A percentile compares a stretch with the other conserved stretches of the same genome.
Conservation (phyloP, 2,797 vertebrate species). For the Cossypha dichroa region DNA sequence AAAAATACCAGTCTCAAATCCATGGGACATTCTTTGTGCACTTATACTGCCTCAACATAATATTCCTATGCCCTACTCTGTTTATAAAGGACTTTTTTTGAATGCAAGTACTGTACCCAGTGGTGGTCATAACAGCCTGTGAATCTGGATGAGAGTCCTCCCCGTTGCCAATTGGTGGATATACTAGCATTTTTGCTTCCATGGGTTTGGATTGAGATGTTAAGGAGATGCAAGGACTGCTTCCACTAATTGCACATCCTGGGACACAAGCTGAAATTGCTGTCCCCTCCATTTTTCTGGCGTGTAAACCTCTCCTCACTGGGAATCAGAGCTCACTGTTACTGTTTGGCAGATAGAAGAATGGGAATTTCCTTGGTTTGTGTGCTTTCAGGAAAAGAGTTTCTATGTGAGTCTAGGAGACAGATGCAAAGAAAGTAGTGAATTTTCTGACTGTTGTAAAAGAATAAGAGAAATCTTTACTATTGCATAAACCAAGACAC, state of each 20-base stretch:
- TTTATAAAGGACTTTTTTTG: not conserved
- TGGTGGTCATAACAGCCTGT: not conserved
- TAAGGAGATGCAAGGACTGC: not conserved
- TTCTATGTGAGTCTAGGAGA: not conserved
- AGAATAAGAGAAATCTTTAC: not conserved
- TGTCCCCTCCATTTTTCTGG: not conserved
- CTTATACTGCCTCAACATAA: not conserved
- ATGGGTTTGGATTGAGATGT: not conserved
- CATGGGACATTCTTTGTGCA: not conserved
- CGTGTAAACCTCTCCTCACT: not conserved
- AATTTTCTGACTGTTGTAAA: not conserved
- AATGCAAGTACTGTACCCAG: not conserved
- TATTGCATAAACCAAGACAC: not conserved
- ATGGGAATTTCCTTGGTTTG: not conserved
- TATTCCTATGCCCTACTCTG: not conserved
- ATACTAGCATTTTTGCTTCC: not conserved
- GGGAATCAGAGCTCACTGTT: not conserved
- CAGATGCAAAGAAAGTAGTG: not conserved
- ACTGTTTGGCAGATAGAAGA: not conserved
- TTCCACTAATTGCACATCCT: not conserved
- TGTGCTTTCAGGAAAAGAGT: not conserved
- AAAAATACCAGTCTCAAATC: not conserved
- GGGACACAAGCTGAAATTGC: not conserved
- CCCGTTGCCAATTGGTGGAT: not conserved
- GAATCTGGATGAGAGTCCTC: not conserved